These are phyloP conservation scores for Xiphias gladius DNA, from an alignment of 2,113 vertebrate species.

Conservation along the genomic window DNA sequence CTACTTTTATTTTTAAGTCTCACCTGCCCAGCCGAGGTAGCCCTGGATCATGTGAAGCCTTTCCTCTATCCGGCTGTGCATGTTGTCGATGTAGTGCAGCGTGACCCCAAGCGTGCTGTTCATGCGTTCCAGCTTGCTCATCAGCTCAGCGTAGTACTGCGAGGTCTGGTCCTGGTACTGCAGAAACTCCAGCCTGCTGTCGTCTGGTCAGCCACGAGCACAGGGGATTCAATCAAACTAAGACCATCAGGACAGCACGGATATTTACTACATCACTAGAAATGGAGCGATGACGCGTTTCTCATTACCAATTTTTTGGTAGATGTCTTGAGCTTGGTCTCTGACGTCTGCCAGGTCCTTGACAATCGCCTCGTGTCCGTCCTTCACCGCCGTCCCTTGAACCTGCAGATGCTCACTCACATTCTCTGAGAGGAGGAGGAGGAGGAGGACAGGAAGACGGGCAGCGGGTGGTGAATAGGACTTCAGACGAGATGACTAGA, in stretches of 20 bases:
- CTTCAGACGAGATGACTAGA: neutral
- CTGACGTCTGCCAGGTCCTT: slow-evolving; percentile 74
- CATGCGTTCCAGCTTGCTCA: slow-evolving; percentile 85
- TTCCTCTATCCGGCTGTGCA: slow-evolving; percentile 81
- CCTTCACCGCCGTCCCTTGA: slow-evolving; percentile 77
- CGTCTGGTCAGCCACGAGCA: slow-evolving; percentile 74
- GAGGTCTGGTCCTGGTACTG: slow-evolving; percentile 83
- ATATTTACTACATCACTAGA: neutral
- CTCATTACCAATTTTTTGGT: slow-evolving; percentile 82
- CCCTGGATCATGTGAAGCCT: slow-evolving; percentile 80
- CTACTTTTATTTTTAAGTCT: neutral
- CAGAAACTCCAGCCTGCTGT: slow-evolving; percentile 81
- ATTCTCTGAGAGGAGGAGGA: slow-evolving; percentile 76
- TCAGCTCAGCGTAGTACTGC: slow-evolving; percentile 81
- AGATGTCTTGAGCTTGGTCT: slow-evolving; percentile 78
- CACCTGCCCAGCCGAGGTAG: slow-evolving; percentile 84
- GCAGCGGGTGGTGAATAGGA: neutral
- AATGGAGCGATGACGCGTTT: neutral
- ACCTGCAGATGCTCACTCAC: slow-evolving; percentile 76
- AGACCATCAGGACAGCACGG: neutral
- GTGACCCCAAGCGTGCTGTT: slow-evolving; percentile 85
- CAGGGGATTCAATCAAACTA: neutral
- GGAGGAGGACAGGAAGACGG: neutral
- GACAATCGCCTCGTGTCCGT: slow-evolving; percentile 77
- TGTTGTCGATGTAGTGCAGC: slow-evolving; percentile 78